Evolutionary conservation across 2,888 invertebrate genomes (phyloP), one percentile per base, ranked within the genome.

Genomic region (Axea sp.): DNA sequence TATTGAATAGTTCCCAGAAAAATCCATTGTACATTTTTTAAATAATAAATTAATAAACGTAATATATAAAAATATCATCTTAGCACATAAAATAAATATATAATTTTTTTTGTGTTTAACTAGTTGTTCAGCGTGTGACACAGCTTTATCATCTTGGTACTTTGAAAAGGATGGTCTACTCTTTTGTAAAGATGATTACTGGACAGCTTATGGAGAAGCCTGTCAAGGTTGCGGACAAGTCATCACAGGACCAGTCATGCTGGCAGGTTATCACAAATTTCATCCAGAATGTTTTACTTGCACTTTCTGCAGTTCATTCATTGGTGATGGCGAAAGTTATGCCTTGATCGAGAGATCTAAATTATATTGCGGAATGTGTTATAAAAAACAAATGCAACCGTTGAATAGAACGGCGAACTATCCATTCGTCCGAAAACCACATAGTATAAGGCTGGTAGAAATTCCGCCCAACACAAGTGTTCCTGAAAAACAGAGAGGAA

Each of bases 251-350:
- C 96, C 97, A 15, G 95, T 96, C 76, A 97, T 97, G 97, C 93
- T 96, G 73, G 97, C 97, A 12, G 97, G 97, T 19, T 95, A 95
- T 83, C 96, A 96, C 89, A 95, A 96, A 87, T 97, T 96, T 89
- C 97, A 98, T 89, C 96, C 97, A 35, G 97, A 97, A 90, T 97
- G 97, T 89, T 97, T 97, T 88, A 93, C 94, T 82, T 98, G 97
- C 86, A 90, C 90, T 41, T 91, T 92, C 19, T 97, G 97, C 88
- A 90, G 91, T 22, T 90, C 92, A 1, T 96, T 94, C 86, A 95
- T 97, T 80, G 97, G 96, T 72, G 96, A 97, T 89, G 96, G 96
- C 3, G 96, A 97, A 86, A 93, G 96, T 4, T 97, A 96, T 87
- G 96, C 96, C 0, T 90, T 97, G 47, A 93, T 97, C n/a, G 97